Evolutionary conservation across 2,797 vertebrate genomes (phyloP).

Genomic region (Brotula barbata): DNA sequence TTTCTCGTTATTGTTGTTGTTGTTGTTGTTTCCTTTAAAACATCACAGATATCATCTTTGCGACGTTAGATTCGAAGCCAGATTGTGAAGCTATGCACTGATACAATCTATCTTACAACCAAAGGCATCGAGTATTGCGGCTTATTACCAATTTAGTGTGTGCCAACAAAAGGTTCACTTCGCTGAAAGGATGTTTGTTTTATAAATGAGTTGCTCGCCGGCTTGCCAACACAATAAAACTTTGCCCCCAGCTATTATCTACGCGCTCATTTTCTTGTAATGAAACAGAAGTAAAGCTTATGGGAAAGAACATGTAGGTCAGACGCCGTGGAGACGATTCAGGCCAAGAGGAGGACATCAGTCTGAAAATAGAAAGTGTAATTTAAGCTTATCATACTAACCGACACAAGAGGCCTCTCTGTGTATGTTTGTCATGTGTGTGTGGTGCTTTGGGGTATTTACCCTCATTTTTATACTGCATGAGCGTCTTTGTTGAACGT

Average conservation of each 20-base stretch:
- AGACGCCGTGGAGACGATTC: slow-evolving; percentile 34
- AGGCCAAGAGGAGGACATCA: slow-evolving; percentile 40
- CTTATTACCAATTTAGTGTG: slow-evolving; percentile 17
- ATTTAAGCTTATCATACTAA: slow-evolving; percentile 40
- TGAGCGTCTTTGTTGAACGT: too few species aligned
- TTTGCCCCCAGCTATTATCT: slow-evolving; percentile 46
- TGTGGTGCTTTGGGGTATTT: neutral
- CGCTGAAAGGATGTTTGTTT: slow-evolving; percentile 41
- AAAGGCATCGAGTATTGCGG: slow-evolving; percentile 17
- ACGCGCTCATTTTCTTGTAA: slow-evolving; percentile 36
- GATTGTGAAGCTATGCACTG: slow-evolving; percentile 3
- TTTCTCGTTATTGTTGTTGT: too few species aligned
- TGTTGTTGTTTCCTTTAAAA: too few species aligned
- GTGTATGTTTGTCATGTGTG: too few species aligned
- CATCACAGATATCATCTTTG: slow-evolving; percentile 25
- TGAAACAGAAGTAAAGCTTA: slow-evolving; percentile 39
- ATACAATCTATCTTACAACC: slow-evolving; percentile 11
- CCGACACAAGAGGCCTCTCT: slow-evolving; percentile 16
- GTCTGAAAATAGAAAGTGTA: slow-evolving; percentile 28
- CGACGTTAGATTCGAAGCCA: slow-evolving; percentile 29
- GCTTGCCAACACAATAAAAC: slow-evolving; percentile 51
- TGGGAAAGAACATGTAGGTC: slow-evolving; percentile 33
- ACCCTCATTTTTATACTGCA: neutral
- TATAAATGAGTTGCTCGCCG: slow-evolving; percentile 30
- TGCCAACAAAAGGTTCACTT: slow-evolving; percentile 44